Evolutionary conservation across 1,140 invertebrate species (phyloP).

Genomic region (Drosophila hydei): DNA sequence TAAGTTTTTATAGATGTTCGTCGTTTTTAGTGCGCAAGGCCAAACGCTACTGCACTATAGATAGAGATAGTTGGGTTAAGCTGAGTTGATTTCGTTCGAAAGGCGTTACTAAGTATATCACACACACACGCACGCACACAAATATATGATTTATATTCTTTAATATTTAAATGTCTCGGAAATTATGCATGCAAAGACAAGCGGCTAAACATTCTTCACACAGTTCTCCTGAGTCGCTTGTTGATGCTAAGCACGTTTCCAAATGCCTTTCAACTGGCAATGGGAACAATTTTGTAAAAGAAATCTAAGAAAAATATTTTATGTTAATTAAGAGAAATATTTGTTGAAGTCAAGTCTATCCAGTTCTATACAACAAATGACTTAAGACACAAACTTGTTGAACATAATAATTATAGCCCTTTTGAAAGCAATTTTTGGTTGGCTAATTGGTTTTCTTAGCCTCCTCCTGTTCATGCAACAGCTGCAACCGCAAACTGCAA

Average conservation of each 20-base stretch:
- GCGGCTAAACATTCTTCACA: conserved; percentile 41
- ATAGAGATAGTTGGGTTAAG: conserved; percentile 36
- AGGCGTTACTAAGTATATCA: conserved; percentile 4
- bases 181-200: conserved; percentile 74
- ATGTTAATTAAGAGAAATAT: conserved; percentile 65
- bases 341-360: conserved; percentile 4
- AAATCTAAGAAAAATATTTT: conserved; percentile 68
- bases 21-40: conserved; percentile 62
- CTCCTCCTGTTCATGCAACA: conserved; percentile 5
- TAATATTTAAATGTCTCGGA: conserved; percentile 51
- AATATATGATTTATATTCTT: conserved; percentile 56
- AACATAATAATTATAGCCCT: conserved; percentile 1
- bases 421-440: conserved; percentile 35
- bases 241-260: conserved; percentile 61
- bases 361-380: conserved; percentile 19
- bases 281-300: conserved; percentile 55
- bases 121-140: conserved; percentile 37
- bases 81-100: conserved; percentile 37
- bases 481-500: conserved; percentile 44
- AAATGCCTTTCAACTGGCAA: conserved; percentile 46
- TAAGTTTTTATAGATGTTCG: conserved; percentile 39
- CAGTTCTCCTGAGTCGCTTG: conserved; percentile 24
- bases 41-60: conserved; percentile 65
- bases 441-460: background rate
- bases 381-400: conserved; percentile 45